Base-by-base conservation (phyloP, 2,797 vertebrate species). In the Megalops cyprinoides region DNA sequence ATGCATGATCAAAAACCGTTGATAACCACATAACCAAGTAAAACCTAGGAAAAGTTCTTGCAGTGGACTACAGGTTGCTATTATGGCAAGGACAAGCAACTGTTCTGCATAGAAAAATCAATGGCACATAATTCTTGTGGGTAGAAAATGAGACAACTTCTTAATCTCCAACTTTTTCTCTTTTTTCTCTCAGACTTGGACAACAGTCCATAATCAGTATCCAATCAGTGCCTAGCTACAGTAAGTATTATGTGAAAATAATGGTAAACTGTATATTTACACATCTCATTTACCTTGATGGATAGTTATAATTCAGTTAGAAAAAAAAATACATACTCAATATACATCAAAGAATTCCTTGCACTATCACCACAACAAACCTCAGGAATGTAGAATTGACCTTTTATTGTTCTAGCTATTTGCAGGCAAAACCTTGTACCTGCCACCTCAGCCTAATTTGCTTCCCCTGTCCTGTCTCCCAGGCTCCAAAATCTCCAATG, bases 161-260 rank as follows among this genome's bases (percentile, higher is more conserved):
- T 51, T 37, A 39, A n/a, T 4, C 12, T 46, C 39, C 3, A 74
- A 74, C 25, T 49, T 1, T 12, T 15, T 67, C 42, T 80, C 14
- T 85, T n/a, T 79, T 65, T 62, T 48, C 53, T 75, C 58, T 48
- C 73, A 95, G 94, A 87, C 86, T 95, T 7, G 93, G 92, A 62
- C 93, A 95, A 0, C 91, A 94, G 86, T 87, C 91, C 76, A 71
- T 93, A 80, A 83, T 94, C 82, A 91, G 88, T 88, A 91, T 95
- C 84, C 93, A 94, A 79, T 34, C 92, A 0, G 56, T 92, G 62
- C 83, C 92, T 82, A 91, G 44, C 90, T 91, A 89, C 86, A 92
- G 94, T 95, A 82, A 93, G 94, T 91, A 82, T 25, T 10, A 8
- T 34, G 18, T 51, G 23, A 74, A 55, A 34, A 39, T 23, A 9